phyloP scores from a whole-genome alignment of 1,140 invertebrate genomes.

The Branchinecta lindahli region DNA sequence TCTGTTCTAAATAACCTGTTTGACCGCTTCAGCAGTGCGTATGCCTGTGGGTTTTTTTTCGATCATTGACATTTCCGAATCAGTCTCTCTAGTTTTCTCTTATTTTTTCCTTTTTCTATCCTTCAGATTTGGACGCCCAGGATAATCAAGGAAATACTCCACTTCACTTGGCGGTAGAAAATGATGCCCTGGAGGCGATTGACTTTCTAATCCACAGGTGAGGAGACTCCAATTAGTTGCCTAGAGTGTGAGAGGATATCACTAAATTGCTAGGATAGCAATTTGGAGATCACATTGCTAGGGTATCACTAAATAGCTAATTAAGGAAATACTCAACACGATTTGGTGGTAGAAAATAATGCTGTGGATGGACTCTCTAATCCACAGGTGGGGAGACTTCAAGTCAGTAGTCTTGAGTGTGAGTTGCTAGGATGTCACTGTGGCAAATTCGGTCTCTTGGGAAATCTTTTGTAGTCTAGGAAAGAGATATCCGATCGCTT shows the following conservation, averaged over 20 bases:
- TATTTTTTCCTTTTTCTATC: too few species aligned
- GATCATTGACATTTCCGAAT: too few species aligned
- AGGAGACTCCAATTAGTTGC: slow-evolving; percentile 29
- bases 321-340: slow-evolving; percentile 61
- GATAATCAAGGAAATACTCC: slow-evolving; percentile 64
- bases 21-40: too few species aligned
- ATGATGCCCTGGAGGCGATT: slow-evolving; percentile 48
- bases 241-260: slow-evolving; percentile 5
- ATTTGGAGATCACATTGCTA: not conserved
- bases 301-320: slow-evolving; percentile 36
- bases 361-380: slow-evolving; percentile 49
- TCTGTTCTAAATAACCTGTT: too few species aligned
- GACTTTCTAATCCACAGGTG: slow-evolving; percentile 54
- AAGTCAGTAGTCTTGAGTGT: not conserved
- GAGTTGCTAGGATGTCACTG: not conserved
- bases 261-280: slow-evolving; percentile 33
- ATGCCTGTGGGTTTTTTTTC: too few species aligned
- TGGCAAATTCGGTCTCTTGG: too few species aligned
- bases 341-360: slow-evolving; percentile 56
- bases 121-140: slow-evolving; percentile 52
- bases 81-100: too few species aligned
- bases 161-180: slow-evolving; percentile 59
- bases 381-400: slow-evolving; percentile 45
- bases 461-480: too few species aligned
- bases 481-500: too few species aligned